phyloP scores from a whole-genome alignment of 2,797 vertebrate species.

The Acanthiza pusilla region DNA sequence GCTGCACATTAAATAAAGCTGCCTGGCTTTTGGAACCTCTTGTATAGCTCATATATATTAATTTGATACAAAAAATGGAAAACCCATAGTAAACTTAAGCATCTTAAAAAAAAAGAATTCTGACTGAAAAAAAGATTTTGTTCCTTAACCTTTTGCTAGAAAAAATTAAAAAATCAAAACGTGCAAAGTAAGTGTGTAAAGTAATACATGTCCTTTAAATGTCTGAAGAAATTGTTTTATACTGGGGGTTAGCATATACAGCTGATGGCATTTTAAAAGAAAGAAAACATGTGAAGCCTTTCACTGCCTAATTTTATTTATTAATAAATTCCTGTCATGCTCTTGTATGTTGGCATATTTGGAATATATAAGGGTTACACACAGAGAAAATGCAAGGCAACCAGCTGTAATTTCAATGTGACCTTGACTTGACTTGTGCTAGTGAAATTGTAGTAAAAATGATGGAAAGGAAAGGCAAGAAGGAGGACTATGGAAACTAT shows the following conservation, averaged over 20 bases:
- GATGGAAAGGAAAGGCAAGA: background rate
- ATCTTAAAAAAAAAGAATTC: background rate
- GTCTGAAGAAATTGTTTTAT: conserved; percentile 14
- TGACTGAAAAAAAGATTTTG: background rate
- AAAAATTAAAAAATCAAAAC: background rate
- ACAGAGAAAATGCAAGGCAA: background rate
- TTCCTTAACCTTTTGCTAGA: background rate
- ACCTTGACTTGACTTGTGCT: background rate
- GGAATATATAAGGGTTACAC: background rate
- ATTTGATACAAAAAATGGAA: background rate
- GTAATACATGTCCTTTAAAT: background rate
- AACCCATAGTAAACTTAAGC: background rate
- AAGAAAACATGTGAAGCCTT: background rate
- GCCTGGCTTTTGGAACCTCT: background rate
- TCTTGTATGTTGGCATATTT: background rate
- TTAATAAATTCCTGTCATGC: background rate
- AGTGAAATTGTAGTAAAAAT: background rate
- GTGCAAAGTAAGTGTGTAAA: background rate
- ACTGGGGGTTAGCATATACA: background rate
- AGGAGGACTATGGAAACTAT: background rate
- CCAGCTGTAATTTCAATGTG: background rate
- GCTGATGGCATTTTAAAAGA: conserved; percentile 18
- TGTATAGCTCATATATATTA: background rate
- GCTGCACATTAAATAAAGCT: background rate
- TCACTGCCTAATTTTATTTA: conserved; percentile 33